Evolutionary conservation across 2,888 invertebrate genomes (phyloP).

Genomic region (Capitulum mitella): DNA sequence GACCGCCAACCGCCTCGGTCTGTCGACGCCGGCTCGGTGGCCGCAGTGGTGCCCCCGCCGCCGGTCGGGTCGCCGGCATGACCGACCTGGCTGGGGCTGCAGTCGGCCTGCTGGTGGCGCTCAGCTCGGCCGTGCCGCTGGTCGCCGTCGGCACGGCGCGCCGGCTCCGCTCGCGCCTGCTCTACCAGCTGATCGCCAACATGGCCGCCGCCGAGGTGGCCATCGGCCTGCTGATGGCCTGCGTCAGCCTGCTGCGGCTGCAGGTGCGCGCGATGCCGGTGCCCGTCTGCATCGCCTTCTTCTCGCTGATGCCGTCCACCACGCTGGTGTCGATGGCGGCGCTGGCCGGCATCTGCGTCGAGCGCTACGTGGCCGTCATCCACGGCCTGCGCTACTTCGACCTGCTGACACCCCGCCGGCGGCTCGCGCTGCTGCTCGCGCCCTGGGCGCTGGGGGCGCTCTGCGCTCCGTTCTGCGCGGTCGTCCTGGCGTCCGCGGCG

Average conservation of each 20-base stretch:
- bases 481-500: not conserved
- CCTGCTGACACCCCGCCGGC: not conserved
- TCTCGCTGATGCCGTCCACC: not conserved
- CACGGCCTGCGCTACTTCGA: conserved; percentile 4
- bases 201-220: not conserved
- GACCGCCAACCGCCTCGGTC: too few relatives aligned
- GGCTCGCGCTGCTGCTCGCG: not conserved
- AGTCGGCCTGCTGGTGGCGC: too few relatives aligned
- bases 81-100: too few relatives aligned
- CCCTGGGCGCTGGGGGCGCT: not conserved
- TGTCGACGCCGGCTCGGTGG: too few relatives aligned
- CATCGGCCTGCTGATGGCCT: not conserved
- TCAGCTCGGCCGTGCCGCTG: too few relatives aligned
- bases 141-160: too few relatives aligned
- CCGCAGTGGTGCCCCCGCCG: too few relatives aligned
- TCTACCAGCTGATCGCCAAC: not conserved
- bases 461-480: not conserved
- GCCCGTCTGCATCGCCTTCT: not conserved
- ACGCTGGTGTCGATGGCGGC: not conserved
- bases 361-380: not conserved
- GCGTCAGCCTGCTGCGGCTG: not conserved
- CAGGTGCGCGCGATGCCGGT: not conserved
- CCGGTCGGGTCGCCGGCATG: too few relatives aligned
- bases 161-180: not conserved
- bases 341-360: not conserved